A percentile compares a stretch with the other conserved stretches of the same genome.
Conservation (phyloP, 2,113 vertebrate species). For the Eubucco bourcierii region DNA sequence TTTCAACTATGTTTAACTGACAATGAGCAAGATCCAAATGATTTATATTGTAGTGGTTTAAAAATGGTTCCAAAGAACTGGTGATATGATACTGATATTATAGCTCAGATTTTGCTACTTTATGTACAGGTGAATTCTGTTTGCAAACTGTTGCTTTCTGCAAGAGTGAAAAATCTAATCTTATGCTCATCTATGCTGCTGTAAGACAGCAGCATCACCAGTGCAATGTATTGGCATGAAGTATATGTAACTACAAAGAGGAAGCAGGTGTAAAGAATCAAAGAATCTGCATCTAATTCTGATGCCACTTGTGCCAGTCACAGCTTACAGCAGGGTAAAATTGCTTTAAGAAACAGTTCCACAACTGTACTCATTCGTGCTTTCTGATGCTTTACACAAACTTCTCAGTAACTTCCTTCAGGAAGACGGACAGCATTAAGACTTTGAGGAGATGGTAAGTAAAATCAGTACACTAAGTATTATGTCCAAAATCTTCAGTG, state of each 20-base stretch:
- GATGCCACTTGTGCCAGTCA: not conserved
- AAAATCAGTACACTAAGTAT: not conserved
- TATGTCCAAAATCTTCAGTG: not conserved
- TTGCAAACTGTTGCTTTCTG: slow-evolving; percentile 11
- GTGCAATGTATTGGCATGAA: not conserved
- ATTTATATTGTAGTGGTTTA: not conserved
- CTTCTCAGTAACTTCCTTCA: not conserved
- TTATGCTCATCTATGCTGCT: not conserved
- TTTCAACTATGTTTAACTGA: slow-evolving; percentile 3
- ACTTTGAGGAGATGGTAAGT: not conserved
- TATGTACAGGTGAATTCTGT: not conserved
- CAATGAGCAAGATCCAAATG: not conserved
- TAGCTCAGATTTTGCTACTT: not conserved
- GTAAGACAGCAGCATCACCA: not conserved
- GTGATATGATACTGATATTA: not conserved
- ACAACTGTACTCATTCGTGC: not conserved
- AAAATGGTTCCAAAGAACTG: not conserved
- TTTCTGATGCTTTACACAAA: not conserved
- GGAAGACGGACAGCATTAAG: not conserved
- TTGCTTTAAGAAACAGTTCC: not conserved
- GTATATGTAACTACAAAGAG: not conserved
- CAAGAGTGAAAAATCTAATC: not conserved
- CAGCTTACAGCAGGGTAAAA: not conserved
- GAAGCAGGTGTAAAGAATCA: not conserved
- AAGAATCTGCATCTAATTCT: not conserved